Evolutionary conservation across 2,888 invertebrate genomes (phyloP).

Genomic region (Tenthredo livida): DNA sequence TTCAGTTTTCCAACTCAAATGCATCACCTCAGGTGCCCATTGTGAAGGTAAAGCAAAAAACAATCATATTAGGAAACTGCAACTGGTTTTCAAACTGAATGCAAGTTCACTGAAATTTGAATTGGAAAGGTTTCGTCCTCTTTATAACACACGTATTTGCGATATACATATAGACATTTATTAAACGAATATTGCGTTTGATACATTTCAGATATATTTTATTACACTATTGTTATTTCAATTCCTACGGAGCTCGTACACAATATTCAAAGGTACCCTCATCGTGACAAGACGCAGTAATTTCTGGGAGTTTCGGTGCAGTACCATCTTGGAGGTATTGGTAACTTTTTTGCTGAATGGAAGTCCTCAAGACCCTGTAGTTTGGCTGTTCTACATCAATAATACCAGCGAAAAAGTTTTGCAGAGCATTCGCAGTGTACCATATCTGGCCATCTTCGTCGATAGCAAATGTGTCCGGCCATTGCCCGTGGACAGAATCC

Average conservation of each 20-base stretch:
- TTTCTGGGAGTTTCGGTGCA: conserved; percentile 66
- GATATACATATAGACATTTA: too few relatives aligned
- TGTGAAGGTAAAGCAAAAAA: neutral
- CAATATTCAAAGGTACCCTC: too few relatives aligned
- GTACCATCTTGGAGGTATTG: conserved; percentile 77
- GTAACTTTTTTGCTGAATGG: conserved; percentile 84
- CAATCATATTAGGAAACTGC: neutral
- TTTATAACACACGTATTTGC: too few relatives aligned
- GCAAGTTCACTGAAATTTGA: too few relatives aligned
- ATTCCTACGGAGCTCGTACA: too few relatives aligned
- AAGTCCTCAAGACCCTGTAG: conserved; percentile 84
- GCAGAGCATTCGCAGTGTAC: conserved; percentile 69
- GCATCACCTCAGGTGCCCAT: neutral
- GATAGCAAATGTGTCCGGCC: conserved; percentile 87
- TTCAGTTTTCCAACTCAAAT: neutral
- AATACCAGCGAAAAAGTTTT: conserved; percentile 81
- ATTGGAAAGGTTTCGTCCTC: too few relatives aligned
- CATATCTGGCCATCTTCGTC: conserved; percentile 84
- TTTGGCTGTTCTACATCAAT: conserved; percentile 82
- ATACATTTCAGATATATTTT: too few relatives aligned
- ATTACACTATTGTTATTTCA: too few relatives aligned
- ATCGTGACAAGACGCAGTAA: conserved; percentile 55
- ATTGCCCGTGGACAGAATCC: conserved; percentile 85
- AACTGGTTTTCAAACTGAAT: too few relatives aligned
- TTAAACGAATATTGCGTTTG: too few relatives aligned